Evolutionary conservation across 2,797 vertebrate species (phyloP).

Genomic region (Cuniculus paca): DNA sequence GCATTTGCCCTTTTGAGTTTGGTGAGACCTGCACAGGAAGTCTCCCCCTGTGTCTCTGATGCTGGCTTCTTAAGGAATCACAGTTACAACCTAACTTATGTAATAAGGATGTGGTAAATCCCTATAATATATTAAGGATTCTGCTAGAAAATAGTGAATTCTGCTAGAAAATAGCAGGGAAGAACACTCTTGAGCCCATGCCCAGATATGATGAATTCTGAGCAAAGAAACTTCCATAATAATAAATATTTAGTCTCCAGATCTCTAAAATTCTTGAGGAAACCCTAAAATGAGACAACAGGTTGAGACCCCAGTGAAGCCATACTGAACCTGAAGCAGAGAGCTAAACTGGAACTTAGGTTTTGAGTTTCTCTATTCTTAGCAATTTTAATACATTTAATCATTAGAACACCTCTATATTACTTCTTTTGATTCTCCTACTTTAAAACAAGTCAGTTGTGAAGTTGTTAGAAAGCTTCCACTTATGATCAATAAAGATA

Average conservation of each 20-base stretch:
- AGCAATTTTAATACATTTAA: not conserved
- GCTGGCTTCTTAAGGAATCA: slow-evolving; percentile 24
- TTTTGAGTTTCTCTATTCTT: not conserved
- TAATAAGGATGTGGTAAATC: not conserved
- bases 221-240: slow-evolving; percentile 16
- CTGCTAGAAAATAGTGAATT: not conserved
- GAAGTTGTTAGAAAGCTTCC: slow-evolving; percentile 44
- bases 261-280: slow-evolving; percentile 47
- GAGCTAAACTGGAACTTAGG: not conserved
- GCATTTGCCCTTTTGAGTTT: slow-evolving; percentile 4
- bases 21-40: not conserved
- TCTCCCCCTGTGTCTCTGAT: not conserved
- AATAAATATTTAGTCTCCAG: not conserved
- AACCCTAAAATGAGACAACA: not conserved
- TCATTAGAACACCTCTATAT: not conserved
- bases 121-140: not conserved
- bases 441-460: slow-evolving; percentile 43
- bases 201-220: not conserved
- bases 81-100: not conserved
- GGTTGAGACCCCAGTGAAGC: not conserved
- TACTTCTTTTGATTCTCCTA: slow-evolving; percentile 20
- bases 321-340: slow-evolving; percentile 28
- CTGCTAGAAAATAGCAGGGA: not conserved
- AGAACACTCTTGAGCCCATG: not conserved
- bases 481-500: slow-evolving; percentile 63